These are phyloP conservation scores for Anthonomus grandis DNA, from an alignment of 1,140 invertebrate genomes.

Conservation along the genomic window DNA sequence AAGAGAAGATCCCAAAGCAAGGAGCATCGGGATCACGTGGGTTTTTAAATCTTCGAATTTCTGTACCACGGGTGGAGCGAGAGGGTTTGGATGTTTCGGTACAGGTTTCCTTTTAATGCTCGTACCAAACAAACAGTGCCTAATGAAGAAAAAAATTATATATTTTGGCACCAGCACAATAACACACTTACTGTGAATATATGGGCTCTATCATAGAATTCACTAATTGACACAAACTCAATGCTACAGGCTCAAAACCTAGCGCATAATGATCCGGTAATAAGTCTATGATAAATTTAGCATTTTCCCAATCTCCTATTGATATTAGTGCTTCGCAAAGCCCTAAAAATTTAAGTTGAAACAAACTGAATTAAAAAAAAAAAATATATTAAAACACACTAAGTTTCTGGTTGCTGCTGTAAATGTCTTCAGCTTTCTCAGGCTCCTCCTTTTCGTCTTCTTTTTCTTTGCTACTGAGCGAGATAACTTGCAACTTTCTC, in stretches of 20 bases:
- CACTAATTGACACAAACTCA: conserved; percentile 75
- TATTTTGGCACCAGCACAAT: neutral
- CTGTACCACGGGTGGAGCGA: conserved; percentile 59
- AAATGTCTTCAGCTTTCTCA: conserved; percentile 66
- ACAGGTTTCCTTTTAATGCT: conserved; percentile 63
- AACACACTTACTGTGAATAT: conserved; percentile 70
- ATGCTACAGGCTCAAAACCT: conserved; percentile 74
- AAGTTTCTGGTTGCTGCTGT: conserved; percentile 88
- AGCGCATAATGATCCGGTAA: conserved; percentile 80
- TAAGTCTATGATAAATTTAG: conserved; percentile 70
- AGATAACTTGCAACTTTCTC: conserved; percentile 80
- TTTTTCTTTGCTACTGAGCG: conserved; percentile 78
- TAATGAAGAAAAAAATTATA: conserved; percentile 41
- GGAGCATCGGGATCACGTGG: conserved; percentile 83
- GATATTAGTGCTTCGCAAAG: conserved; percentile 84
- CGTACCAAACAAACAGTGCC: conserved; percentile 67
- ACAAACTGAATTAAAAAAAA: neutral
- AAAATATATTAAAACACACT: neutral
- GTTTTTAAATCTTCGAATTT: conserved; percentile 71
- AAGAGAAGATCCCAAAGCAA: conserved; percentile 82
- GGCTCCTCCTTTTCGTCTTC: conserved; percentile 67
- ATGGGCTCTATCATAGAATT: conserved; percentile 85
- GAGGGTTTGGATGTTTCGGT: conserved; percentile 55
- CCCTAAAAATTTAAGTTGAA: conserved; percentile 54
- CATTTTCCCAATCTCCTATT: conserved; percentile 88